Evolutionary conservation across 2,797 vertebrate genomes (phyloP).

Genomic region (Danio jaintianensis): DNA sequence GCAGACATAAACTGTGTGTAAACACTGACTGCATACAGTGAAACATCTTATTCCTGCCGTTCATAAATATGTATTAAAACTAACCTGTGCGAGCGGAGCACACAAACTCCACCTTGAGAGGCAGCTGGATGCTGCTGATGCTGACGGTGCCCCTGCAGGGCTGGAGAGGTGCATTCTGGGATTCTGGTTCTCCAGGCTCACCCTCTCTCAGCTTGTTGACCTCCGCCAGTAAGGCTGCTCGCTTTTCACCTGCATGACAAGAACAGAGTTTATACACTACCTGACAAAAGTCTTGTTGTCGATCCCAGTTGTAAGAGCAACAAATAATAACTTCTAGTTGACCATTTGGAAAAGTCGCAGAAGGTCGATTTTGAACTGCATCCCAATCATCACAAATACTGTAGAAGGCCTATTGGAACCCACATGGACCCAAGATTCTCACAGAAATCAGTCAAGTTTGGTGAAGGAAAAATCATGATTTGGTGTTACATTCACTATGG

Average conservation of each 20-base stretch:
- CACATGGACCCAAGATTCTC: too few species aligned
- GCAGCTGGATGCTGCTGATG: constrained; percentile 80
- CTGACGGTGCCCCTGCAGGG: constrained; percentile 79
- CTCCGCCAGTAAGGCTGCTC: constrained; percentile 75
- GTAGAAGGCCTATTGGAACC: too few species aligned
- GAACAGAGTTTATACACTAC: neutral
- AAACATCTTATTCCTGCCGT: neutral
- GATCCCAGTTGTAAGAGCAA: too few species aligned
- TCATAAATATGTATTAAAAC: neutral
- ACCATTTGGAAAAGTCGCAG: too few species aligned
- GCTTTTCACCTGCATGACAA: constrained; percentile 77
- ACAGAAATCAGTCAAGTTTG: too few species aligned
- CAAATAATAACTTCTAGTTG: too few species aligned
- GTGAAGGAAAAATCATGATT: too few species aligned
- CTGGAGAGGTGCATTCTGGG: constrained; percentile 57
- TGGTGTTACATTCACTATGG: too few species aligned
- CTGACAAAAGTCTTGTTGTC: too few species aligned
- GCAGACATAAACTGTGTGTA: neutral
- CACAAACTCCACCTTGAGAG: constrained; percentile 84
- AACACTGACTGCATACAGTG: neutral
- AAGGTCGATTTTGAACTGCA: too few species aligned
- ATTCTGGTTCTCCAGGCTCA: constrained; percentile 37
- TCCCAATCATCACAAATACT: too few species aligned
- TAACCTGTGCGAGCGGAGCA: constrained; percentile 74
- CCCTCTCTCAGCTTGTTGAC: constrained; percentile 71